phyloP scores from a whole-genome alignment of 2,888 invertebrate genomes.

The Dynastes maya region DNA sequence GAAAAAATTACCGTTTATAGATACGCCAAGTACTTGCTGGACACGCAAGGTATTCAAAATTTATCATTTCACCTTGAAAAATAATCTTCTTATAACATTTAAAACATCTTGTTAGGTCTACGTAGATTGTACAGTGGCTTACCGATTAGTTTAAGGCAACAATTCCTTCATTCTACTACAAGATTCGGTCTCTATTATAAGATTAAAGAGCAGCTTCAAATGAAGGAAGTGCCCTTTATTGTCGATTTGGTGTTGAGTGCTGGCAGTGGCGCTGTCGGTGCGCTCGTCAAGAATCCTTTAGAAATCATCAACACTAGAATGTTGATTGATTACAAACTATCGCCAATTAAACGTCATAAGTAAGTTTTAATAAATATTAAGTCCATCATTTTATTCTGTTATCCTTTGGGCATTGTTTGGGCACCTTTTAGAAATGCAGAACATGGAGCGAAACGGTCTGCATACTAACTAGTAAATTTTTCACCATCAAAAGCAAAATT shows the following conservation, averaged over 20 bases:
- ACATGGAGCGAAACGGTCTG: too few relatives aligned
- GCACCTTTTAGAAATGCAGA: too few relatives aligned
- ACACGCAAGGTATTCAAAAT: conserved; percentile 11
- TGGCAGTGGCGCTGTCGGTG: conserved; percentile 13
- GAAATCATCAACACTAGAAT: conserved; percentile 35
- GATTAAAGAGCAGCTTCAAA: not conserved
- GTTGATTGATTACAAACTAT: conserved; percentile 22
- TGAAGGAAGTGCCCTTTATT: conserved; percentile 5
- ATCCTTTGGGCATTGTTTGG: not conserved
- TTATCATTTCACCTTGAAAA: not conserved
- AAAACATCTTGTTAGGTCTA: not conserved
- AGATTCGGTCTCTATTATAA: conserved; percentile 41
- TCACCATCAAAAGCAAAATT: too few relatives aligned
- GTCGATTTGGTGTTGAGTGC: not conserved
- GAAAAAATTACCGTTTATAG: conserved; percentile 29
- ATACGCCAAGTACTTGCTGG: conserved; percentile 27
- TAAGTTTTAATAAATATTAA: not conserved
- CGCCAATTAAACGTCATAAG: conserved; percentile 27
- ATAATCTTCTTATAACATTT: not conserved
- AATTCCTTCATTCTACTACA: conserved; percentile 9
- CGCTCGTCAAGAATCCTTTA: conserved; percentile 33
- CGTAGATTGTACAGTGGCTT: conserved; percentile 14
- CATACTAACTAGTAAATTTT: too few relatives aligned
- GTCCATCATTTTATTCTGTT: too few relatives aligned
- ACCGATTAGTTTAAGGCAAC: not conserved